Evolutionary conservation across 2,797 vertebrate genomes (phyloP), one percentile per base, ranked within the genome.

Genomic region (Melanotaenia maccullochi): DNA sequence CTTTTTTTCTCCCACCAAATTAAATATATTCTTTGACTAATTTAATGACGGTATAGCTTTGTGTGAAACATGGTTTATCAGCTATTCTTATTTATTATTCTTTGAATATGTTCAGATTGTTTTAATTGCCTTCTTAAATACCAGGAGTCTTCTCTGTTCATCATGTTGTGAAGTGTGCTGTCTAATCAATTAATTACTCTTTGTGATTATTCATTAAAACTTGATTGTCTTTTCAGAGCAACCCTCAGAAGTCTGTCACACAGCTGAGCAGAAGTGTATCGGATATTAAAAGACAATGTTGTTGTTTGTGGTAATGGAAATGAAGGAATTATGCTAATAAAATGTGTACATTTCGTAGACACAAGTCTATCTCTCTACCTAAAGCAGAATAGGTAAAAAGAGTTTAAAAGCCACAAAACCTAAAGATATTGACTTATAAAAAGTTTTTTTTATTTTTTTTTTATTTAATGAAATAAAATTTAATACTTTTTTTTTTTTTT

Each of bases 161-260:
- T 70, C 59, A 55, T 60, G 56, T 77, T 71, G 71, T 73, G 57
- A 71, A 86, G 75, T 68, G 70, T 66, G 63, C 47, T 18, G 57
- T 75, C 70, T 61, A 75, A 88, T 89, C 73, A 79, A 79, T 79
- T 80, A 61, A 89, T 88, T 78, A 73, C 30, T 60, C 28, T 13
- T 9, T 68, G 61, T 85, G 75, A 87, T 84, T 75, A 79, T 77
- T 85, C 77, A 83, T 81, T 73, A 84, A 79, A 78, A 82, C 62
- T 58, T 78, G 77, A 87, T 82, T 85, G 74, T 36, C 35, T 84
- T 81, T 80, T 55, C 62, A 66, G 33, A 13, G 64, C 44, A 62
- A 74, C 22, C 16, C n/a, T n/a, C 36, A 65, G 54, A 25, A 49
- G 66, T 69, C 60, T 52, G 59, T 61, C 40, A 60, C 57, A 51